A percentile compares a stretch with the other conserved stretches of the same genome.
phyloP scores from a whole-genome alignment of 2,888 invertebrate genomes.

The Axea sp. region DNA sequence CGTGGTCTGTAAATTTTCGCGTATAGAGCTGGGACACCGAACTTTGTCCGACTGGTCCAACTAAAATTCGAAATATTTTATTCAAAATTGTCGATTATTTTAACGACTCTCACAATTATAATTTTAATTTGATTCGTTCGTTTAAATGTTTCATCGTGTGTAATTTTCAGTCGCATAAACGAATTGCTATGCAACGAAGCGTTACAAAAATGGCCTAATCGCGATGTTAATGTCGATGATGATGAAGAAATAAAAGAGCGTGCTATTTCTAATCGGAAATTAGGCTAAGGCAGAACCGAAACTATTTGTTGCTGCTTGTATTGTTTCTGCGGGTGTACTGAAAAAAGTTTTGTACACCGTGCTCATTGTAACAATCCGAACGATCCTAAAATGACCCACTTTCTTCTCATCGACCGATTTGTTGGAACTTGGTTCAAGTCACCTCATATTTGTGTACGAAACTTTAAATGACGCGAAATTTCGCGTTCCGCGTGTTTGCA shows the following conservation, averaged over 20 bases:
- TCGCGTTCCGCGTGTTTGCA: neutral
- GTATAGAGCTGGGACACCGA: too few species aligned
- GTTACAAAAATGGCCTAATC: too few species aligned
- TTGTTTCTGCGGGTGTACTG: constrained; percentile 13
- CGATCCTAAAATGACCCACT: constrained; percentile 45
- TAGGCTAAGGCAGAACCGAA: constrained; percentile 10
- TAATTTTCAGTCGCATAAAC: too few species aligned
- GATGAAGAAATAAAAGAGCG: neutral
- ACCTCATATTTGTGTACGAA: constrained; percentile 17
- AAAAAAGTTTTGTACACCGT: constrained; percentile 28
- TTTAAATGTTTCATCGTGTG: too few species aligned
- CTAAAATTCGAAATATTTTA: too few species aligned
- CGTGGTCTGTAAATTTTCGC: too few species aligned
- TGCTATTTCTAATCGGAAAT: constrained; percentile 9
- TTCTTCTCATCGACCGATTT: constrained; percentile 39
- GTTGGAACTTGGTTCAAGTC: constrained; percentile 17
- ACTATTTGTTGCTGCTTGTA: constrained; percentile 2
- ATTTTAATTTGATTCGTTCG: too few species aligned
- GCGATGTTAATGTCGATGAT: neutral
- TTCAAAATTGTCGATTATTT: too few species aligned
- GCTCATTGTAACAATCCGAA: constrained; percentile 20
- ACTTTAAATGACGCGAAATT: constrained; percentile 1
- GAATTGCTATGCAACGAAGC: too few species aligned
- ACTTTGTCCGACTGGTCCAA: too few species aligned
- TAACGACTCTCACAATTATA: too few species aligned